Evolutionary conservation across 2,888 invertebrate genomes (phyloP), one percentile per base, ranked within the genome.

Genomic region (Anagyrus pseudococci): DNA sequence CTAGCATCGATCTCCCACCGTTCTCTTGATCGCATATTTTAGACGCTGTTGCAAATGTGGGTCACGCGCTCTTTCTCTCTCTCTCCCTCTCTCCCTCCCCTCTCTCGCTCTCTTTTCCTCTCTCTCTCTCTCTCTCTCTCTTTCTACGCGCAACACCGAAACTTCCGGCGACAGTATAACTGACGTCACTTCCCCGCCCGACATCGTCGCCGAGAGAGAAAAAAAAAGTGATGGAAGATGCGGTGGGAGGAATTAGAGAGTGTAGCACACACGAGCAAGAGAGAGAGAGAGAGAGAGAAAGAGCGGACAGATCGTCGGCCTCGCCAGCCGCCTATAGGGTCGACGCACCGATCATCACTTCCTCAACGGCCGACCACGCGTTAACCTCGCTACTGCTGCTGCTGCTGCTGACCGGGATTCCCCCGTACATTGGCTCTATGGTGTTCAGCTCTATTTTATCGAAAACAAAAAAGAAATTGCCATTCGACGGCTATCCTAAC

Each of bases 101-200:
- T n/a, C n/a, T n/a, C n/a, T n/a, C n/a, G n/a, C n/a, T n/a, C n/a
- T n/a, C n/a, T n/a, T n/a, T n/a, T n/a, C n/a, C n/a, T n/a, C n/a
- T n/a, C n/a, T n/a, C 17, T 29, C n/a, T n/a, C n/a, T n/a, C n/a
- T n/a, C n/a, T n/a, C n/a, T n/a, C n/a, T n/a, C n/a, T n/a, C n/a
- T n/a, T n/a, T n/a, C n/a, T n/a, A n/a, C 41, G 19, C 17, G 41
- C 41, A 41, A n/a, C 41, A 7, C n/a, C 20, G 26, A 33, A 17
- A 48, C 43, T 60, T 60, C 60, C 60, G 60, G 54, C 46, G 58
- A 43, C 44, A 43, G 29, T n/a, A 29, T 7, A 7, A 41, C 37
- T 60, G 54, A 60, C 60, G 60, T 60, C 54, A 60, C 48, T 60
- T 60, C 48, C 60, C 53, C 52, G n/a, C 20, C 20, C 15, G 20